Base-by-base conservation (phyloP, 1,140 invertebrate genomes). In the Psix sp. region DNA sequence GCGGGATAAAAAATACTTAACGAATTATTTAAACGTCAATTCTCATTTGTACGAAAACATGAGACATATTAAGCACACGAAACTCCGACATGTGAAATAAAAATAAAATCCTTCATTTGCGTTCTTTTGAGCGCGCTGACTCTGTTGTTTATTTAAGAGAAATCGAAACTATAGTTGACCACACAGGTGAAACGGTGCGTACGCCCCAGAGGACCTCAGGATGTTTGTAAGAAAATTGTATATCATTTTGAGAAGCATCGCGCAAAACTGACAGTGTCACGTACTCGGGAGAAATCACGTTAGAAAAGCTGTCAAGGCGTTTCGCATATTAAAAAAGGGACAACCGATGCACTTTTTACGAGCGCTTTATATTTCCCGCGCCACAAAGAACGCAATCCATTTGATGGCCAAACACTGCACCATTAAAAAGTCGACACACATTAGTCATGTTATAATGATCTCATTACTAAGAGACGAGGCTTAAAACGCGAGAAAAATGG, bases 51-150 rank as follows among this genome's bases (percentile, higher is more conserved):
- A 7, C 26, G n/a, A 29, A 29, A 29, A 7, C n/a, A 29, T 10
- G 26, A 29, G n/a, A 29, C 26, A n/a, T 10, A 29, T 29, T 29
- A 29, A 29, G n/a, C n/a, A 29, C 26, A 29, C 26, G 26, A 29
- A 29, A 7, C 2, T 29, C 26, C n/a, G n/a, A n/a, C n/a, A 2
- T n/a, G 6, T 29, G 7, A 10, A 1, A 29, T 29, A 29, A 29
- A 29, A 29, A 29, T n/a, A 29, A 29, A 7, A 29, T 29, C 2
- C 26, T 10, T 29, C 26, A n/a, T 29, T 29, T 29, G n/a, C 26
- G 7, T 29, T n/a, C n/a, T n/a, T n/a, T n/a, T n/a, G n/a, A 9
- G 21, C 21, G 26, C 26, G 26, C 26, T 3, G n/a, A 2, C 2
- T 3, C 26, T 7, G 2, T 29, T 29, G 26, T 29, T 29, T 29